Base-by-base conservation (phyloP, 2,888 invertebrate species). In the Deilephila porcellus region DNA sequence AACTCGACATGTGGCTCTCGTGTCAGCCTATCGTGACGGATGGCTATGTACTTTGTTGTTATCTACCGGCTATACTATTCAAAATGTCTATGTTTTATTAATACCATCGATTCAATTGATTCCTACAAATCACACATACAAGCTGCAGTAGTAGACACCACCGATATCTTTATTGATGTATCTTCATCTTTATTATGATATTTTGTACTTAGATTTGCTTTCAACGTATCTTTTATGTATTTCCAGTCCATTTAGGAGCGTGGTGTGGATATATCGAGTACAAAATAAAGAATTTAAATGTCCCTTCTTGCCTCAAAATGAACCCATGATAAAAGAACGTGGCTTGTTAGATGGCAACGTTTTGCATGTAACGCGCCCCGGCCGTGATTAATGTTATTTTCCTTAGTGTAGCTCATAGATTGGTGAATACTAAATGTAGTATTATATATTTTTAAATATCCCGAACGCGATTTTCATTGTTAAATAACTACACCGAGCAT, bases 1-100 rank as follows among this genome's bases (percentile, higher is more conserved):
- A 63, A 63, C 32, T 52, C 7, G 63, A 62, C 60, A 72, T 34
- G 62, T 45, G 59, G 52, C 70, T 73, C 20, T 32, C 59, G 45
- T 34, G 71, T 60, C 60, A 45, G 71, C 34, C 71, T 60, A 19
- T 73, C 73, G 60, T 60, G 73, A 56, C 63, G 19, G 20, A 59
- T 37, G 60, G 45, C 60, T 20, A 17, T 70, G 45, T 67, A 6
- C 25, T 17, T 52, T 67, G 52, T 45, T 14, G 64, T 67, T 63
- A 67, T 67, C 67, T 67, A 67, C 52, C 45, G 67, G 17, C 52
- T 52, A 52, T 52, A 52, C 11, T 4, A 64, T 64, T 64, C 45
- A 20, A 37, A 20, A 64, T 64, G 64, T 45, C 45, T 62, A 62
- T 25, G 45, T 45, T 64, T 64, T 45, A 20, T 64, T 64, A 34